Percentiles rank a stretch among this genome's conserved stretches.
These are phyloP conservation scores for Platycercus adscitus DNA, from an alignment of 2,113 vertebrate species.

Conservation along the genomic window DNA sequence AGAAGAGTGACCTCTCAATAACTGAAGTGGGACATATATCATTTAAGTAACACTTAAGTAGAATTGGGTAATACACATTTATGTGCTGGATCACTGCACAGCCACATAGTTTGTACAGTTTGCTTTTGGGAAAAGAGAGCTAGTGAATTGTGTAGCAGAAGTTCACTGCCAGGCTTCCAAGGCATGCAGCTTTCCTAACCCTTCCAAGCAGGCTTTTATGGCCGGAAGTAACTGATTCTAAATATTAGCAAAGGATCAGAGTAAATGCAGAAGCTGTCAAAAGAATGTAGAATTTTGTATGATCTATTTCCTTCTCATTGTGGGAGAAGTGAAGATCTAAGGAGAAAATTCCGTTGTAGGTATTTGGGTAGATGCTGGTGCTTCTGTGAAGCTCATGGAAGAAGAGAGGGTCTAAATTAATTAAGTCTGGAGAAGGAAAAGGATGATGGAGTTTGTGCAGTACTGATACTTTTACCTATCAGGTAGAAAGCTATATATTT, in stretches of 20 bases:
- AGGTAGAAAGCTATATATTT: neutral
- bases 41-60: neutral
- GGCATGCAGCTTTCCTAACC: neutral
- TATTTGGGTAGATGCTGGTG: neutral
- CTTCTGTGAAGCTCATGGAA: neutral
- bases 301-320: neutral
- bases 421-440: neutral
- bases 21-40: neutral
- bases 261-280: neutral
- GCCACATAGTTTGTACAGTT: neutral
- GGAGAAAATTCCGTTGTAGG: neutral
- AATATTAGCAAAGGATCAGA: neutral
- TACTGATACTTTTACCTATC: neutral
- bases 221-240: neutral
- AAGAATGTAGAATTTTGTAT: neutral
- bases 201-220: neutral
- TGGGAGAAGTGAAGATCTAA: neutral
- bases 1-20: neutral
- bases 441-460: neutral
- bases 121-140: neutral
- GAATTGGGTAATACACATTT: neutral
- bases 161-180: neutral
- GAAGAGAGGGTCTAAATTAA: neutral
- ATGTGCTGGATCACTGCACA: constrained; percentile 24
- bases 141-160: neutral